A percentile compares a stretch with the other conserved stretches of the same genome.
Evolutionary conservation across 1,140 invertebrate species (phyloP).

Genomic region (Homarus americanus): DNA sequence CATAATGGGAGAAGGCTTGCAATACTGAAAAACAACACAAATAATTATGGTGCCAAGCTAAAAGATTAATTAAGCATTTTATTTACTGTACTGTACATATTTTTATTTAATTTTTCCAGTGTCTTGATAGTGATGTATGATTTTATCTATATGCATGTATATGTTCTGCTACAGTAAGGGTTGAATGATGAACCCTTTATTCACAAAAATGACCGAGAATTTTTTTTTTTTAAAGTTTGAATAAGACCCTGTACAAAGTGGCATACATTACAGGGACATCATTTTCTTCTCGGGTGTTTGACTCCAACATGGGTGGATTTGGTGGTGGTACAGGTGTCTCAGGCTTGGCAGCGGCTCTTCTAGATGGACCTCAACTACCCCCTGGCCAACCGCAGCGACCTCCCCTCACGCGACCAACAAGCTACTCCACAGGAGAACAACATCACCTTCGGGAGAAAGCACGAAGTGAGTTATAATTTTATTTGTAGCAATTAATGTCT

Average conservation of each 20-base stretch:
- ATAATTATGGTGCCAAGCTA: too few species aligned
- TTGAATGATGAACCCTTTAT: not conserved
- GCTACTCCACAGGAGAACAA: constrained; percentile 74
- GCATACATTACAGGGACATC: constrained; percentile 54
- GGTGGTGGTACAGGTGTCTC: constrained; percentile 50
- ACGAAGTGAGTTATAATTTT: constrained; percentile 53
- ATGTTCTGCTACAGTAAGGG: not conserved
- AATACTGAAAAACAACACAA: constrained; percentile 43
- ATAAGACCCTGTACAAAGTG: not conserved
- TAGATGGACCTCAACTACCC: constrained; percentile 62
- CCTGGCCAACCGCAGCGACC: constrained; percentile 66
- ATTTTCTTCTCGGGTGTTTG: constrained; percentile 63
- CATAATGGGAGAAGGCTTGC: too few species aligned
- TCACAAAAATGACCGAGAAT: not conserved
- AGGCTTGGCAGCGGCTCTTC: constrained; percentile 65
- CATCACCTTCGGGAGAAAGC: constrained; percentile 73
- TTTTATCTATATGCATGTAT: too few species aligned
- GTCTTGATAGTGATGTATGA: too few species aligned
- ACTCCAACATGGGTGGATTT: constrained; percentile 50
- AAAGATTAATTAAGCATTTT: too few species aligned
- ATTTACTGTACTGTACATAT: too few species aligned
- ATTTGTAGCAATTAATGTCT: not conserved
- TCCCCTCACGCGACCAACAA: constrained; percentile 75
- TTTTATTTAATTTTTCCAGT: too few species aligned
- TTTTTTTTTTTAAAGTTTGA: not conserved